Evolutionary conservation across 2,888 invertebrate species (phyloP).

Genomic region (Pollenia labialis): DNA sequence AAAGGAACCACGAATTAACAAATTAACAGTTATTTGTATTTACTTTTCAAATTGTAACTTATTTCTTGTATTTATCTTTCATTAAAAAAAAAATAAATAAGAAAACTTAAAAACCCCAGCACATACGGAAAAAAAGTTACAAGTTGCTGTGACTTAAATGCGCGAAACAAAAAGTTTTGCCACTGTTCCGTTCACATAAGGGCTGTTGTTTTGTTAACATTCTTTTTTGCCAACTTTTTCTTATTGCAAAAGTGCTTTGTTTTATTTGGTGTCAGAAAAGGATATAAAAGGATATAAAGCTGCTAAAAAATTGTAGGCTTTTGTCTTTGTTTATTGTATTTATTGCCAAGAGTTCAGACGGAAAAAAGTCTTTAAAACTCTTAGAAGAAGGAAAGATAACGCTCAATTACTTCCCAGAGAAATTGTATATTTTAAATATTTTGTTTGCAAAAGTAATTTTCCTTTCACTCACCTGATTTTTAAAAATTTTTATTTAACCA

Average conservation of each 20-base stretch:
- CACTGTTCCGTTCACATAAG: slow-evolving; percentile 45
- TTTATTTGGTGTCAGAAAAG: slow-evolving; percentile 40
- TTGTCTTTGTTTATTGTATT: slow-evolving; percentile 50
- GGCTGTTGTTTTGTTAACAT: not conserved
- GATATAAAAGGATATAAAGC: slow-evolving; percentile 41
- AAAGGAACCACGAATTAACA: slow-evolving; percentile 66
- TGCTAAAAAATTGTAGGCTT: slow-evolving; percentile 46
- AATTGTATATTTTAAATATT: not conserved
- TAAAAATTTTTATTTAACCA: not conserved
- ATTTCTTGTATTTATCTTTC: slow-evolving; percentile 48
- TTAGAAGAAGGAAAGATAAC: slow-evolving; percentile 37
- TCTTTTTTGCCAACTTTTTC: slow-evolving; percentile 24
- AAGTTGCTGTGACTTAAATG: slow-evolving; percentile 63
- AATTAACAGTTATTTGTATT: slow-evolving; percentile 68
- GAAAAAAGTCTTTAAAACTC: not conserved
- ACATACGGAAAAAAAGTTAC: slow-evolving; percentile 41
- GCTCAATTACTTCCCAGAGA: slow-evolving; percentile 60
- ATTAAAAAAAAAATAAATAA: slow-evolving; percentile 38
- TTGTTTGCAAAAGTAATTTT: slow-evolving; percentile 42
- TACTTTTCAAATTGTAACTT: slow-evolving; percentile 39
- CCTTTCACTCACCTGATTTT: slow-evolving; percentile 65
- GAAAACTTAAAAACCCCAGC: slow-evolving; percentile 19
- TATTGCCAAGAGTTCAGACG: slow-evolving; percentile 43
- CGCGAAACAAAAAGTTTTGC: slow-evolving; percentile 67
- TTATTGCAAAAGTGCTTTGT: slow-evolving; percentile 27